Conservation (phyloP, 2,888 invertebrate genomes). For the Seira ritae region DNA sequence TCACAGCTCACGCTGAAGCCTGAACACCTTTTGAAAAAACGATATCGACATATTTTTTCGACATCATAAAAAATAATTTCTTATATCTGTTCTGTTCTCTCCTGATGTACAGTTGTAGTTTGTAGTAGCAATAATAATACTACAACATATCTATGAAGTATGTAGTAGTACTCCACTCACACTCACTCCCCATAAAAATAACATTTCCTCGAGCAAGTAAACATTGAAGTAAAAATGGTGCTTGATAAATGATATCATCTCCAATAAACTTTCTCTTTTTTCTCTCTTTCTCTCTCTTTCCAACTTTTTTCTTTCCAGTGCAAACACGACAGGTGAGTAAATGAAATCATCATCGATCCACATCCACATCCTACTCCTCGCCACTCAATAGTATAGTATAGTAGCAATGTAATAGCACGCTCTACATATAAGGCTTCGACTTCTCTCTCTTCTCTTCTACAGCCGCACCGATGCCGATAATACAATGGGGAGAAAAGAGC, state of each 20-base stretch:
- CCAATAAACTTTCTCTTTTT: slow-evolving; percentile 29
- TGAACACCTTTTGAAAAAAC: background rate
- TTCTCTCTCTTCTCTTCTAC: too few species aligned
- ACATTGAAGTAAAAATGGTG: slow-evolving; percentile 34
- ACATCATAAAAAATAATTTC: slow-evolving; percentile 11
- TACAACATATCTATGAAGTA: too few species aligned
- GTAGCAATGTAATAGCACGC: background rate
- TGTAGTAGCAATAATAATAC: too few species aligned
- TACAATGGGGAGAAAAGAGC: slow-evolving; percentile 7
- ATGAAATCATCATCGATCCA: slow-evolving; percentile 61
- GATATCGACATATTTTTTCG: too few species aligned
- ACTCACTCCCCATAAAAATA: slow-evolving; percentile 16
- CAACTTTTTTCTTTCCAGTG: slow-evolving; percentile 35
- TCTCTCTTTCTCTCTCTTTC: slow-evolving; percentile 36
- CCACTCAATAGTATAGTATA: slow-evolving; percentile 2
- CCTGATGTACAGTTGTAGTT: too few species aligned
- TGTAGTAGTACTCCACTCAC: background rate
- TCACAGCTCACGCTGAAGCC: too few species aligned
- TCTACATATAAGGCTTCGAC: background rate
- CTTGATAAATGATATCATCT: slow-evolving; percentile 60
- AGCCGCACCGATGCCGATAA: background rate
- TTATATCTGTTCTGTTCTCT: background rate
- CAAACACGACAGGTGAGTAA: slow-evolving; percentile 62
- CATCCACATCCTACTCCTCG: slow-evolving; percentile 26
- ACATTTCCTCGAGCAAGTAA: slow-evolving; percentile 47